These are phyloP conservation scores for Theocolax elegans DNA, from an alignment of 1,140 invertebrate genomes.

Conservation along the genomic window DNA sequence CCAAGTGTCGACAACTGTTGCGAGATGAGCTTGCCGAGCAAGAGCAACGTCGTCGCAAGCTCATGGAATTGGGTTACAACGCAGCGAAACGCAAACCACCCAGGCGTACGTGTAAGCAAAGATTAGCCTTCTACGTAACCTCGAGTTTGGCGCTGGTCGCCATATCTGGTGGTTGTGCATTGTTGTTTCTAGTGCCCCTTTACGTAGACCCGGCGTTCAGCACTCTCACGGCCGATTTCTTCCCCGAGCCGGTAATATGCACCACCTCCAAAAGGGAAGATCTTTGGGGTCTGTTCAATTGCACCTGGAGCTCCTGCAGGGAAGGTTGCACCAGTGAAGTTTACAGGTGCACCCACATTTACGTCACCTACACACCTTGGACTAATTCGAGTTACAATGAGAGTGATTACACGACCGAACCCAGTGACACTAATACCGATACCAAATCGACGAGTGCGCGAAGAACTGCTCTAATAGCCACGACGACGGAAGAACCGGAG, in stretches of 20 bases:
- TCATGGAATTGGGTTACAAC: conserved; percentile 74
- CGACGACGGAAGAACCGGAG: conserved; percentile 44
- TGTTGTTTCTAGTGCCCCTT: conserved; percentile 88
- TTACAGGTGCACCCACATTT: conserved; percentile 86
- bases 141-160: conserved; percentile 81
- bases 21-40: conserved; percentile 67
- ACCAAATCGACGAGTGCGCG: conserved; percentile 34
- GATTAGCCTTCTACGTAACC: conserved; percentile 82
- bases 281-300: conserved; percentile 81
- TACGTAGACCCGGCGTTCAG: conserved; percentile 92
- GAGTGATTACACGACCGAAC: background rate
- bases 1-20: conserved; percentile 27
- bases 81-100: conserved; percentile 66
- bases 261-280: conserved; percentile 81
- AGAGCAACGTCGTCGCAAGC: conserved; percentile 77
- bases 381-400: conserved; percentile 48
- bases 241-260: conserved; percentile 81
- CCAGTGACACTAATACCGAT: background rate
- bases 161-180: conserved; percentile 82
- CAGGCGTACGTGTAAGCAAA: conserved; percentile 78
- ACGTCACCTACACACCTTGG: conserved; percentile 78
- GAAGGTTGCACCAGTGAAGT: conserved; percentile 90
- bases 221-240: conserved; percentile 85
- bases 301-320: conserved; percentile 86
- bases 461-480: conserved; percentile 16